Percentiles rank a stretch among this genome's conserved stretches.
Conservation (phyloP, 2,113 vertebrate genomes). For the Leuciscus idus region DNA sequence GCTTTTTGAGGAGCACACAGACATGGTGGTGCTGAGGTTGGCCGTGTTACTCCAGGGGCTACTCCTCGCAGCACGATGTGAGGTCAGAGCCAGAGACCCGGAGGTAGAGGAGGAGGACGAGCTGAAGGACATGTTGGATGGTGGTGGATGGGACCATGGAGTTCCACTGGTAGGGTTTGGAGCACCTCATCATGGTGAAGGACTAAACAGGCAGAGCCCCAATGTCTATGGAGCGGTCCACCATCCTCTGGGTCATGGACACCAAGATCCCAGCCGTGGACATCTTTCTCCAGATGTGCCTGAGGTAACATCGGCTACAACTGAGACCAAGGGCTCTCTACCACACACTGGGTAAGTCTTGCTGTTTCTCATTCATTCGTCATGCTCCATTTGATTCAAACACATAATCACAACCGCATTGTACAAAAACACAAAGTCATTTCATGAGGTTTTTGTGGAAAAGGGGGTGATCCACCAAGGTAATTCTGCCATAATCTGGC, state of each 20-base stretch:
- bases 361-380: slow-evolving; percentile 13
- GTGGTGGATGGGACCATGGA: slow-evolving; percentile 3
- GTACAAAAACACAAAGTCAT: not conserved
- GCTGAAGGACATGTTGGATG: slow-evolving; percentile 2
- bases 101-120: slow-evolving; percentile 62
- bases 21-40: slow-evolving; percentile 61
- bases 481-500: not conserved
- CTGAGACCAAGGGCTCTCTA: not conserved
- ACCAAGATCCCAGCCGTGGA: not conserved
- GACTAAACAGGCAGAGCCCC: not conserved
- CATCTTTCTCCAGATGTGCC: not conserved
- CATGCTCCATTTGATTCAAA: not conserved
- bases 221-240: slow-evolving; percentile 15
- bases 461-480: not conserved
- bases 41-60: slow-evolving; percentile 69
- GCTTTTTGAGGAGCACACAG: slow-evolving; percentile 28
- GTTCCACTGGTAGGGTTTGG: slow-evolving; percentile 2
- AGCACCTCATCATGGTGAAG: not conserved
- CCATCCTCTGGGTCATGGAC: slow-evolving; percentile 6
- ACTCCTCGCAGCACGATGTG: slow-evolving; percentile 68
- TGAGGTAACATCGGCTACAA: slow-evolving; percentile 17
- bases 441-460: not conserved
- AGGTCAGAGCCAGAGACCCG: slow-evolving; percentile 70
- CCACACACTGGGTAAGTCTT: slow-evolving; percentile 66
- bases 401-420: not conserved